These are phyloP conservation scores for Falcaria lacertinaria DNA, from an alignment of 2,888 invertebrate species.

Conservation along the genomic window DNA sequence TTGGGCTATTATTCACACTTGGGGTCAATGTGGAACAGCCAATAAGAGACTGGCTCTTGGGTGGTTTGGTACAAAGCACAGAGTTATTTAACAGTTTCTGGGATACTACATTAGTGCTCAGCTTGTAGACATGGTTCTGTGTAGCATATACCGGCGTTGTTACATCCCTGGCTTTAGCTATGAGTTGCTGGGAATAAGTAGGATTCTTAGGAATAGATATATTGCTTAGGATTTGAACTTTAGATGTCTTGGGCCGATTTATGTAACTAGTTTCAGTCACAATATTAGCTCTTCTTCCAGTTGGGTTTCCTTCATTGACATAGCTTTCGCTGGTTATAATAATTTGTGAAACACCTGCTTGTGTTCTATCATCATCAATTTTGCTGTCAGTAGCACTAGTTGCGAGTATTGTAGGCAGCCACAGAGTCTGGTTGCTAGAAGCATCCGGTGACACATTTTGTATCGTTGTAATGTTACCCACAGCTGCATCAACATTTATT, in stretches of 20 bases:
- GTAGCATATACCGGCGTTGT: constrained; percentile 60
- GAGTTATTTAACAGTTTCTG: constrained; percentile 64
- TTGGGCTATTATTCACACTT: constrained; percentile 58
- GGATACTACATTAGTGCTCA: constrained; percentile 57
- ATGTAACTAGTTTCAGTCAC: constrained; percentile 65
- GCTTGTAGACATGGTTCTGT: constrained; percentile 68
- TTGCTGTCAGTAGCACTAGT: constrained; percentile 59
- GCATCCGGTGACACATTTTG: constrained; percentile 73
- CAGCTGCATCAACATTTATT: constrained; percentile 70
- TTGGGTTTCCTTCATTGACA: constrained; percentile 52
- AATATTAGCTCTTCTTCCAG: constrained; percentile 58
- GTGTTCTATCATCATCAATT: constrained; percentile 57
- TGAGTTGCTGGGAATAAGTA: constrained; percentile 60
- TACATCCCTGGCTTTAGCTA: constrained; percentile 58
- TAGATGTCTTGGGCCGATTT: constrained; percentile 59
- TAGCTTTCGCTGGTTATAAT: constrained; percentile 73
- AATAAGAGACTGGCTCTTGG: constrained; percentile 64
- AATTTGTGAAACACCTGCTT: constrained; percentile 65
- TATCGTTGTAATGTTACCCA: constrained; percentile 68
- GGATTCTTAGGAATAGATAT: constrained; percentile 69
- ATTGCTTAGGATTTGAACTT: constrained; percentile 75
- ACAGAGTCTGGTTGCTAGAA: constrained; percentile 63
- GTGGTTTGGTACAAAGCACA: constrained; percentile 61
- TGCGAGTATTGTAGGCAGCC: constrained; percentile 70
- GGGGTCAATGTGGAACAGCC: constrained; percentile 59